Evolutionary conservation across 2,797 vertebrate genomes (phyloP), one percentile per base, ranked within the genome.

Genomic region (Acanthurus leucopareius): DNA sequence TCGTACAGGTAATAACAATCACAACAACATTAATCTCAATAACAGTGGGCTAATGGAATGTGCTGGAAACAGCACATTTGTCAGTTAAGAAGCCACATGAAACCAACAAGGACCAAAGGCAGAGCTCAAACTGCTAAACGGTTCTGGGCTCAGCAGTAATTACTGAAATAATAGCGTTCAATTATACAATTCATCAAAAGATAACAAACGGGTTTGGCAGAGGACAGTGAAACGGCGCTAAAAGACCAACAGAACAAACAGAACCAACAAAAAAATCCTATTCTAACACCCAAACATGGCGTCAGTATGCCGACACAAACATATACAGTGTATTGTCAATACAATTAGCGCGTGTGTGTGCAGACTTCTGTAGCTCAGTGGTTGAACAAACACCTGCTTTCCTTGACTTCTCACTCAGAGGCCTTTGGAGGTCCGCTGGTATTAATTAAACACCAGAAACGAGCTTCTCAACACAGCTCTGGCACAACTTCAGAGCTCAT

Each of bases 381-480:
- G 78, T 67, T 88, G 86, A 85, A 66, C 77, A 77, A 88, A 76
- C 71, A 58, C 75, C 73, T 47, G 44, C 83, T 79, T 82, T 84
- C 79, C 65, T 60, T 77, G 76, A 70, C 71, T 84, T 83, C 76
- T 82, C 80, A 70, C 85, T 89, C 59, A 19, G 52, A 85, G 70
- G 72, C 76, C 69, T 86, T 74, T 56, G 44, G 69, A 82, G 82
- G 86, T 89, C 88, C 88, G 84, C 73, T 79, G 91, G 90, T 90
- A 73, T 91, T 93, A 89, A 93, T 93, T 92, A 94, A 93, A 92
- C 28, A 87, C 79, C 51, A 82, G 53, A 32, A 53, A 77, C 60
- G 38, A 82, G 75, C 79, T 83, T 81, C 81, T 66, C 79, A 67
- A 65, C 79, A 82, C 77, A 87, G 77, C 78, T 69, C 79, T 83